Evolutionary conservation across 2,888 invertebrate species (phyloP).

Genomic region (Mythimna lalbum): DNA sequence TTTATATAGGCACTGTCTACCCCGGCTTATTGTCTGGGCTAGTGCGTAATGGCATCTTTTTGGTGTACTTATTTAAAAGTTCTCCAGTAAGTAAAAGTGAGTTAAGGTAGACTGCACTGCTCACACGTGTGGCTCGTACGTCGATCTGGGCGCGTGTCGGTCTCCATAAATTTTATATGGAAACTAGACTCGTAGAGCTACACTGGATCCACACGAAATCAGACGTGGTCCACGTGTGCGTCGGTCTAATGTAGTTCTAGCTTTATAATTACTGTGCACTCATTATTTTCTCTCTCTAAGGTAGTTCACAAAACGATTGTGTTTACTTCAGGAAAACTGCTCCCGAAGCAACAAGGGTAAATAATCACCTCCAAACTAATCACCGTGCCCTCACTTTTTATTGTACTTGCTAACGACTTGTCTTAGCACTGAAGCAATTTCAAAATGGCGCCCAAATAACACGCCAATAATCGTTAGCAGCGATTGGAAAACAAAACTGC

Average conservation of each 20-base stretch:
- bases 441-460: slow-evolving; percentile 91
- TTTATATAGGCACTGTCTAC: background rate
- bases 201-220: too few species aligned
- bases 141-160: too few species aligned
- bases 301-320: background rate
- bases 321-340: slow-evolving; percentile 32
- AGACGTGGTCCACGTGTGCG: too few species aligned
- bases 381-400: slow-evolving; percentile 81
- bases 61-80: too few species aligned
- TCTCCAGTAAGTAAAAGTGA: too few species aligned
- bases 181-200: too few species aligned
- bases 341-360: slow-evolving; percentile 53
- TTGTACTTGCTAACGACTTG: slow-evolving; percentile 88
- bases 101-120: background rate
- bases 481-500: slow-evolving; percentile 93
- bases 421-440: slow-evolving; percentile 89
- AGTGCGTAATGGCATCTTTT: too few species aligned
- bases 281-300: background rate
- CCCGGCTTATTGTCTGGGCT: too few species aligned
- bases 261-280: too few species aligned
- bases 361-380: slow-evolving; percentile 75
- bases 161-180: too few species aligned
- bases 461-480: slow-evolving; percentile 92
- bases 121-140: too few species aligned
- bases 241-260: too few species aligned